Conservation (phyloP, 92 coral and sea anemone genomes). For the Umimayanthus kanabou region DNA sequence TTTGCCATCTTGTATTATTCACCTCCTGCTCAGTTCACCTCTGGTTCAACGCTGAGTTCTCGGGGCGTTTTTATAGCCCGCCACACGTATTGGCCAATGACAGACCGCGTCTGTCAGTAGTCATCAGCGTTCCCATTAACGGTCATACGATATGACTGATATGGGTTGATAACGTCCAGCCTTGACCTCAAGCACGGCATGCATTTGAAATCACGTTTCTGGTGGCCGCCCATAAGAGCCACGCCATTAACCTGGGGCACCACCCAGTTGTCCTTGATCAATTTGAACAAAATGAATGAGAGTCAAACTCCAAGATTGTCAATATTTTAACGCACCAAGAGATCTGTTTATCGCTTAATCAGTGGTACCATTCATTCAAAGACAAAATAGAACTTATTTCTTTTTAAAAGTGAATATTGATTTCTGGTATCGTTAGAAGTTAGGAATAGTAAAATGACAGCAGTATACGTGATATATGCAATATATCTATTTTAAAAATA, state of each 20-base stretch:
- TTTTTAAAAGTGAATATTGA: too few relatives aligned
- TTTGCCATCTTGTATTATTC: conserved; percentile 20
- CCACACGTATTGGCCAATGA: background rate
- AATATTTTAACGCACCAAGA: too few relatives aligned
- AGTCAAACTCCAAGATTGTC: background rate
- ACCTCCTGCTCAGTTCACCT: background rate
- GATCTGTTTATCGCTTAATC: too few relatives aligned
- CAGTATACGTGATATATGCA: background rate
- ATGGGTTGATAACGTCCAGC: background rate
- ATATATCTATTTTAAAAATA: too few relatives aligned
- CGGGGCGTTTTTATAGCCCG: background rate
- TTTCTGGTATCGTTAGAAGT: background rate
- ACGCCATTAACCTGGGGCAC: too few relatives aligned
- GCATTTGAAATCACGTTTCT: background rate
- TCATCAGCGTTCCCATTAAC: background rate
- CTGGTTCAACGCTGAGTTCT: background rate
- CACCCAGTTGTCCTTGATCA: too few relatives aligned
- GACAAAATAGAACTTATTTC: too few relatives aligned
- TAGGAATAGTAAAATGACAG: background rate
- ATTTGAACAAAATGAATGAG: background rate
- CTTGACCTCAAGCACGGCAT: background rate
- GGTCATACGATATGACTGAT: background rate
- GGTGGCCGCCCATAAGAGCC: background rate
- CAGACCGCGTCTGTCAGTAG: background rate
- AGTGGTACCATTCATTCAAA: too few relatives aligned